A percentile compares a stretch with the other conserved stretches of the same genome.
These are phyloP conservation scores for Eurytoma californica DNA, from an alignment of 2,888 invertebrate genomes.

Conservation along the genomic window DNA sequence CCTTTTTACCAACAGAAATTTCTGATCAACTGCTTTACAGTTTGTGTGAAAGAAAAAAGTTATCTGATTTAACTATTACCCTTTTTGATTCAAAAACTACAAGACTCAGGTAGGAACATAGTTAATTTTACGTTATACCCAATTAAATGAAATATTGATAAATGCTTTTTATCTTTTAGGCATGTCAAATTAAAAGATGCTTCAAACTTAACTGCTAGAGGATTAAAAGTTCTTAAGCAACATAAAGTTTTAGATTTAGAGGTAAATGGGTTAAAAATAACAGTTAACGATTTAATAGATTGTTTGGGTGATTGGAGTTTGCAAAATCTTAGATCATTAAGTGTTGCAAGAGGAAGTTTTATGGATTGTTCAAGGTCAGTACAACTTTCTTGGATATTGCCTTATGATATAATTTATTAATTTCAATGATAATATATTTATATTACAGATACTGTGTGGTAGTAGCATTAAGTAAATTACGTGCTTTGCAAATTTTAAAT, in stretches of 20 bases:
- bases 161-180: slow-evolving; percentile 64
- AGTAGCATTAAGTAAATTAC: slow-evolving; percentile 79
- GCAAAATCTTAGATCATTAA: slow-evolving; percentile 79
- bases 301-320: slow-evolving; percentile 82
- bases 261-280: slow-evolving; percentile 78
- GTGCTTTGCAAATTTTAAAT: slow-evolving; percentile 79
- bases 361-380: slow-evolving; percentile 77
- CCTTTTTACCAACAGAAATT: slow-evolving; percentile 78
- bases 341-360: slow-evolving; percentile 80
- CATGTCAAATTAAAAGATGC: slow-evolving; percentile 79
- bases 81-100: slow-evolving; percentile 80
- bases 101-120: slow-evolving; percentile 75
- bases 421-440: slow-evolving; percentile 14
- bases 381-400: slow-evolving; percentile 27
- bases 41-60: slow-evolving; percentile 78
- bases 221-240: slow-evolving; percentile 78
- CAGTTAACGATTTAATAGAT: slow-evolving; percentile 80
- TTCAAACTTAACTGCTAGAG: slow-evolving; percentile 78
- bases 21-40: slow-evolving; percentile 78
- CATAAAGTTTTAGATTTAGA: slow-evolving; percentile 81
- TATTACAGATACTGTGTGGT: slow-evolving; percentile 77
- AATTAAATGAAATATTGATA: neutral
- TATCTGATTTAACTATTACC: slow-evolving; percentile 79
- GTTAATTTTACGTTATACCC: neutral
- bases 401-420: slow-evolving; percentile 16